Evolutionary conservation across 1,140 invertebrate species (phyloP), one percentile per base, ranked within the genome.

Genomic region (Lutraria rhynchaena): DNA sequence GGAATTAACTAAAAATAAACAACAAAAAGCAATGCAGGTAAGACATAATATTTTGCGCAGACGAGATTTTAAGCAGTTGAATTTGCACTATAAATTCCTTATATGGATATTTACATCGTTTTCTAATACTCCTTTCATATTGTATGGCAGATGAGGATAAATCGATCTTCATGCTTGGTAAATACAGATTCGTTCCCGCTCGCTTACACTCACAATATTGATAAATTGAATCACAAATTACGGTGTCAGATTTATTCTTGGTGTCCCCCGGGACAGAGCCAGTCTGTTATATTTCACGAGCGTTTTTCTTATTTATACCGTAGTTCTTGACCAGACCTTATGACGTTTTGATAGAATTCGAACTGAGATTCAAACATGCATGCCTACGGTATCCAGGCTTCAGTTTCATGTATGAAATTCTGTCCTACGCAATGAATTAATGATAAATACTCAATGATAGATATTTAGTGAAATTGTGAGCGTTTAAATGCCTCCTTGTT

Each of bases 141-240:
- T 27, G 31, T 60, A 33, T 60, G 27, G 33, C 57, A 33, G 2
- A 22, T 7, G 24, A 13, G 13, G 37, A 67, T 15, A 5, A 46
- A 67, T 67, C 22, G 63, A 67, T 67, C 44, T 0, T 13, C 63
- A 31, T 27, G 55, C 13, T 33, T 67, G 9, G 33, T 67, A 67
- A 67, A 67, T 67, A 67, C 61, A 67, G 63, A 4, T 46, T 27
- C 19, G 44, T 51, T 49, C 24, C 24, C 63, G 41, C 63, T 67
- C 41, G 37, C 27, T 49, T 46, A 19, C 27, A 49, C 41, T 67
- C 63, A 67, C 37, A 67, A 67, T 44, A 67, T 67, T 67, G 63
- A 67, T 33, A 49, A 67, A 67, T 13, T 9, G 24, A 51, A 3
- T 9, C 22, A 7, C 58, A 33, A 1, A 15, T 35, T 61, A 33